Evolutionary conservation across 1,140 invertebrate species (phyloP).

Genomic region (Sinonovacula constricta): DNA sequence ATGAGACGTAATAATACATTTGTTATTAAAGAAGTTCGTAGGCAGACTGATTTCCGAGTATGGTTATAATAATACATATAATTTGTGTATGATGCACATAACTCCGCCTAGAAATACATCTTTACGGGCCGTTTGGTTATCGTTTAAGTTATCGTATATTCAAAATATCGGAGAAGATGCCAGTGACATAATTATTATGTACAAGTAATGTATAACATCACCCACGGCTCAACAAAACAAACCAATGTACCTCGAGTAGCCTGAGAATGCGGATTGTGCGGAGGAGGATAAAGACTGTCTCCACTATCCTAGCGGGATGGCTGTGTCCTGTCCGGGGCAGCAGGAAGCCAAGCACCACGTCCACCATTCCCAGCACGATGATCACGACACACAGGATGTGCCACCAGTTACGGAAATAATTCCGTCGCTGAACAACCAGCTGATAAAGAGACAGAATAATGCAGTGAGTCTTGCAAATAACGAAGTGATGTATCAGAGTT

Average conservation of each 20-base stretch:
- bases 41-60: no score
- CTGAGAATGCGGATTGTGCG: slow-evolving; percentile 61
- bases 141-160: no score
- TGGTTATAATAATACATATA: no score
- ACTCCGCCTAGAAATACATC: no score
- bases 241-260: slow-evolving; percentile 61
- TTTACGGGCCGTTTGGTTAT: no score
- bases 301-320: slow-evolving; percentile 34
- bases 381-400: slow-evolving; percentile 70
- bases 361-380: slow-evolving; percentile 63
- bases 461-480: slow-evolving; percentile 65
- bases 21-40: no score
- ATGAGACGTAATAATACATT: no score
- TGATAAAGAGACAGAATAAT: slow-evolving; percentile 44
- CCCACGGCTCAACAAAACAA: neutral
- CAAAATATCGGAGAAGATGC: no score
- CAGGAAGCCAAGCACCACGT: slow-evolving; percentile 63
- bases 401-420: slow-evolving; percentile 68
- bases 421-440: slow-evolving; percentile 56
- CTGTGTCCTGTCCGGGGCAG: slow-evolving; percentile 48
- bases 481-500: no score
- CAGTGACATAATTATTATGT: no score
- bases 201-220: no score
- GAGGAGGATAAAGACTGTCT: slow-evolving; percentile 59
- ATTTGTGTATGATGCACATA: no score